Evolutionary conservation across 1,140 invertebrate genomes (phyloP), one percentile per base, ranked within the genome.

Genomic region (Drosophila nebulosa): DNA sequence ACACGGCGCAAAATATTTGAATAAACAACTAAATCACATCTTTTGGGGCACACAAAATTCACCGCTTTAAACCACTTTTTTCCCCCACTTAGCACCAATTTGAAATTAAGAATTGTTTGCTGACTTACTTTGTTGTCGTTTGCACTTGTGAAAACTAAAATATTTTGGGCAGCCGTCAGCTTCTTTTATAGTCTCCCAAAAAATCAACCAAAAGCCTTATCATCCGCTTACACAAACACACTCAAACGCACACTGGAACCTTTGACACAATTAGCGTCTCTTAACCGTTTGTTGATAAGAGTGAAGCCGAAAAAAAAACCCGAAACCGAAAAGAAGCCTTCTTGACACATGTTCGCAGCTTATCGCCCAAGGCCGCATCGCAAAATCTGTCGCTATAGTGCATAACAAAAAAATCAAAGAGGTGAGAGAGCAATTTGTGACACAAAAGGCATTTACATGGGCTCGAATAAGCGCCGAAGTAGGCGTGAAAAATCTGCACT

Each of bases 191-290:
- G 63, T 39, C 39, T n/a, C 36, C 60, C 50, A 6, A 59, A 46
- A 50, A 42, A 30, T 55, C 14, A 53, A 32, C 59, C 21, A 1
- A 30, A 61, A 16, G 2, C 36, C 71, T 66, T 21, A 66, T 66
- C 66, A 55, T 27, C 22, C 70, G 64, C 59, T 72, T 64, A 36
- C 32, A 35, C 9, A 35, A 7, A 42, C 1, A 7, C 14, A 42
- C 77, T 18, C 53, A 10, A 24, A 42, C 24, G 51, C 35, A 32
- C 7, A 12, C 36, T 30, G 61, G 30, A 22, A 86, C 81, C 77
- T 85, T 80, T 85, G 80, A 85, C 80, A 77, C 73, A 85, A 85
- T 85, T 74, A 85, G 68, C 58, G 59, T 22, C 69, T 27, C 32
- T 84, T 65, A 60, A 78, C 57, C 46, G 27, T 27, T 10, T 22